Base-by-base conservation (phyloP, 2,888 invertebrate genomes). In the Aplocera efformata region DNA sequence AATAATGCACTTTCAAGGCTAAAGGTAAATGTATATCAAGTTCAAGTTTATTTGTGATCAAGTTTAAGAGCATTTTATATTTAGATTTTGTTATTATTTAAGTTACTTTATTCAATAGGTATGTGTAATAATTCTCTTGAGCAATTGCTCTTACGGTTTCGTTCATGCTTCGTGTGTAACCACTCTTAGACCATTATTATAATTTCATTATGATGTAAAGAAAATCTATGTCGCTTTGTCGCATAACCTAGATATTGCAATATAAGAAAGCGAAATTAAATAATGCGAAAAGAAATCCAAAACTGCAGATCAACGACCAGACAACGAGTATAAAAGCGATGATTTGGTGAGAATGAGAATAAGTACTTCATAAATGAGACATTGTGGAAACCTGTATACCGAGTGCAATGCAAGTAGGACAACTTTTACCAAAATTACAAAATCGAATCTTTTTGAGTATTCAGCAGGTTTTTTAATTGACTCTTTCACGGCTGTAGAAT, bases 301-400 rank as follows among this genome's bases (percentile, higher is more conserved):
- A n/a, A 72, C 60, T 49, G 51, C 40, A 69, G 77, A 70, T 74
- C 75, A 71, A 78, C 60, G 75, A 69, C 71, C 73, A 59, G 73
- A 63, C 50, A 76, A 79, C 69, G 76, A 69, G 52, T 48, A 56
- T 57, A 60, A 58, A 60, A 41, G 53, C 62, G 56, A 65, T 64
- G 67, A 64, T 48, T 42, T 55, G 50, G 63, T 63, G 74, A 65
- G 75, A 78, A 72, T 66, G 56, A 71, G 13, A 17, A 17, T 17
- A 17, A 3, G 13, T 17, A 17, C 2, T 3, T 17, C 5, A 60
- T 72, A 67, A 75, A 76, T 58, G 64, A 63, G 62, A 47, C 63
- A 68, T 71, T 76, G 68, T 72, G 54, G 50, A 59, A 45, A 60
- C 58, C 54, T 51, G 58, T 47, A 50, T 42, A 50, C 52, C 43